A percentile compares a stretch with the other conserved stretches of the same genome.
Evolutionary conservation across 2,113 vertebrate species (phyloP).

Genomic region (Phyllostomus hastatus): DNA sequence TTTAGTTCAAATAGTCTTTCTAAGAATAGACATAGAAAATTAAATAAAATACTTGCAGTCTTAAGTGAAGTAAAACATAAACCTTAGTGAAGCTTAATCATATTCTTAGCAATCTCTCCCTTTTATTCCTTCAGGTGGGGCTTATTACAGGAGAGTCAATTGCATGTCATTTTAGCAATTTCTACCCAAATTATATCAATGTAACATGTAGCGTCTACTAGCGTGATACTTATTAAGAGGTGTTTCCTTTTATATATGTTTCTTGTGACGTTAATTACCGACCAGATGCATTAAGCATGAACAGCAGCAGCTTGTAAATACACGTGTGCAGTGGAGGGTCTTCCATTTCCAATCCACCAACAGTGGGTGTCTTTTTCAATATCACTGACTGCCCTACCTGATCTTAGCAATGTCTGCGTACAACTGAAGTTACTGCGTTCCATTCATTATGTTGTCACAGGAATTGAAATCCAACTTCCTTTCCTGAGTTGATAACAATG

Average conservation of each 20-base stretch:
- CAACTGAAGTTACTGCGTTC: not conserved
- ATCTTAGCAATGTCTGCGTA: not conserved
- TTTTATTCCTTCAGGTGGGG: not conserved
- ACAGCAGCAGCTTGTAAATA: not conserved
- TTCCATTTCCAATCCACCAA: not conserved
- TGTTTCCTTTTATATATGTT: not conserved
- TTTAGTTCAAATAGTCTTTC: constrained; percentile 57
- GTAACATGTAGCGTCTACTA: not conserved
- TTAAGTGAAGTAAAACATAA: constrained; percentile 39
- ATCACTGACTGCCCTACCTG: not conserved
- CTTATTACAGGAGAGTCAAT: not conserved
- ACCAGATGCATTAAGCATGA: not conserved
- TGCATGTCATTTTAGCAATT: constrained; percentile 36
- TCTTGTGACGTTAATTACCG: not conserved
- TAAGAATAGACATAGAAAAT: constrained; percentile 43
- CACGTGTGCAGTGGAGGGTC: not conserved
- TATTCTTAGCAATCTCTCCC: not conserved
- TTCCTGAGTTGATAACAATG: not conserved
- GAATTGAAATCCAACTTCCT: not conserved
- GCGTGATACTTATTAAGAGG: not conserved
- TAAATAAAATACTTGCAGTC: constrained; percentile 48
- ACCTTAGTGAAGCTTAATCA: constrained; percentile 17
- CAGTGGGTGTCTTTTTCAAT: not conserved
- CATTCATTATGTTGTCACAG: not conserved
- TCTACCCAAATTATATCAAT: not conserved